These are phyloP conservation scores for Corbicula japonica DNA, from an alignment of 2,888 invertebrate species.

Conservation along the genomic window DNA sequence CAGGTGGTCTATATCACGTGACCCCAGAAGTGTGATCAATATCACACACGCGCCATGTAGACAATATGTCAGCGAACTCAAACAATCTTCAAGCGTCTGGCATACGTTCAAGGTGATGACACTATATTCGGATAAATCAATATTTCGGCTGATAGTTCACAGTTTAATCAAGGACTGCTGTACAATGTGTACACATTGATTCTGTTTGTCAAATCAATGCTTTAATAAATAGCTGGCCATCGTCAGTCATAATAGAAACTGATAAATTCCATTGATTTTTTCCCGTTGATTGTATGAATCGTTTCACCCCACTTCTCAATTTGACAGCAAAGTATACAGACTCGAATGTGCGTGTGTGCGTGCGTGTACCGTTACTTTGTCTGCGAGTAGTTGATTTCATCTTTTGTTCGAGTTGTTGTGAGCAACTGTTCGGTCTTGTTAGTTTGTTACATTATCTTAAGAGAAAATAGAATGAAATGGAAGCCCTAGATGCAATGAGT, in stretches of 20 bases:
- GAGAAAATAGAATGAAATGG: no score
- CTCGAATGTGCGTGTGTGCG: no score
- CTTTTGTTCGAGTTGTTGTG: no score
- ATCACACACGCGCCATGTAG: conserved; percentile 34
- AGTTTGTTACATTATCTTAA: no score
- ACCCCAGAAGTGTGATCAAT: conserved; percentile 36
- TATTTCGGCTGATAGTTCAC: conserved; percentile 33
- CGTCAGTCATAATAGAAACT: neutral
- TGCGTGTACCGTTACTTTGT: no score
- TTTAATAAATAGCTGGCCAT: conserved; percentile 1
- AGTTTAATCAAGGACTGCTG: conserved; percentile 22
- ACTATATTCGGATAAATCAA: conserved; percentile 25
- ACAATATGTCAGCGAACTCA: conserved; percentile 31
- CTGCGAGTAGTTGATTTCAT: no score
- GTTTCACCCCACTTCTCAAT: no score
- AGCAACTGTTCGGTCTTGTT: no score
- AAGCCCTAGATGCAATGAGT: no score
- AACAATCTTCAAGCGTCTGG: conserved; percentile 40
- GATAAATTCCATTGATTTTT: conserved; percentile 12
- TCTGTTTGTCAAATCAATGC: conserved; percentile 18
- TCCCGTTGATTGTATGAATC: conserved; percentile 8
- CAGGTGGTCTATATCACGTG: conserved; percentile 38
- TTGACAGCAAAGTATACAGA: no score
- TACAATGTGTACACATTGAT: conserved; percentile 18
- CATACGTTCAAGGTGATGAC: conserved; percentile 45